These are phyloP conservation scores for Idaea straminata DNA, from an alignment of 2,888 invertebrate species.

Conservation along the genomic window DNA sequence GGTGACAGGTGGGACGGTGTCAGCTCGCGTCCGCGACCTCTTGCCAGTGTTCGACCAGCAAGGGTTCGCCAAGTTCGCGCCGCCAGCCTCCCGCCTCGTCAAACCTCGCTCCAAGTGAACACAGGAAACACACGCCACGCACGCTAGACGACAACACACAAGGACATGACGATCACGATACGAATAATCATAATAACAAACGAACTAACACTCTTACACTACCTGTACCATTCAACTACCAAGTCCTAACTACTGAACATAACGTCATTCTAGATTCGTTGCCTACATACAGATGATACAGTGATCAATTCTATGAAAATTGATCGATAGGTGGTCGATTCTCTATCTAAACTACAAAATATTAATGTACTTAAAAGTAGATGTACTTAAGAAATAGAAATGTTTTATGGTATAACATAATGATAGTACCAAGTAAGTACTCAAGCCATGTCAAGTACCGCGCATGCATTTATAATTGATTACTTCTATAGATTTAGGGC, in stretches of 20 bases:
- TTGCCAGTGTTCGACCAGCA: slow-evolving; percentile 92
- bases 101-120: slow-evolving; percentile 79
- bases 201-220: neutral
- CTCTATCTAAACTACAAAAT: neutral
- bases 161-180: slow-evolving; percentile 4
- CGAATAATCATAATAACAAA: slow-evolving; percentile 19
- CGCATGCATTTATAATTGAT: neutral
- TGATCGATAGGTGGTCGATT: neutral
- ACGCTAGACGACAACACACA: neutral
- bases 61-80: slow-evolving; percentile 90
- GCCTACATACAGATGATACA: neutral
- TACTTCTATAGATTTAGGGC: neutral
- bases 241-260: too few species aligned
- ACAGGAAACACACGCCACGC: neutral
- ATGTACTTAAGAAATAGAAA: too few species aligned
- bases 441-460: neutral
- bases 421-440: too few species aligned
- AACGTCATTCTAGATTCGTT: neutral
- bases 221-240: neutral
- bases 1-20: slow-evolving; percentile 84
- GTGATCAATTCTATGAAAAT: neutral
- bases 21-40: slow-evolving; percentile 85
- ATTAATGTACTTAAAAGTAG: neutral
- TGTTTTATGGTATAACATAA: too few species aligned
- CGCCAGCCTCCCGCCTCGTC: slow-evolving; percentile 88